Evolutionary conservation across 2,888 invertebrate genomes (phyloP).

Genomic region (Melipona beecheii): DNA sequence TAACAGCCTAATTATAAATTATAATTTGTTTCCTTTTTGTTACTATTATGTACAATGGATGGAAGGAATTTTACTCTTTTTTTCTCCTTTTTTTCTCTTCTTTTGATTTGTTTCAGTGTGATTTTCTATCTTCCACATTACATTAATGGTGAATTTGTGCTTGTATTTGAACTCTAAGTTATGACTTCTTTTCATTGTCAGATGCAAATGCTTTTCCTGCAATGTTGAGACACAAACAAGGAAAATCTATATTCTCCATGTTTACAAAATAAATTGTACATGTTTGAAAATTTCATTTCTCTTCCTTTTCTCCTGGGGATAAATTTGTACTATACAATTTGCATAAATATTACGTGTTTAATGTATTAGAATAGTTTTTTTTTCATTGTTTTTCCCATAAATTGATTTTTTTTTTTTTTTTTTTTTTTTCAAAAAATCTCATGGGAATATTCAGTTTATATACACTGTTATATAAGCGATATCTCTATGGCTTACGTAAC

Average conservation of each 20-base stretch:
- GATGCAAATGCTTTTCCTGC: background rate
- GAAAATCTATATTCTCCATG: background rate
- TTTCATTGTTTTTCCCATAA: no score
- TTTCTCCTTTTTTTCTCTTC: background rate
- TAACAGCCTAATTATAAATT: conserved; percentile 13
- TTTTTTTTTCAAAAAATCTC: background rate
- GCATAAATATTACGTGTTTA: conserved; percentile 13
- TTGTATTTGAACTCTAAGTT: background rate
- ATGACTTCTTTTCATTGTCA: background rate
- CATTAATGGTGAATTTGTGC: background rate
- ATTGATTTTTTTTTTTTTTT: background rate
- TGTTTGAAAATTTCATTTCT: background rate
- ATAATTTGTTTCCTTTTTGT: conserved; percentile 9
- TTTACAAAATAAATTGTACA: conserved; percentile 3
- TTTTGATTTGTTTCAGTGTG: conserved; percentile 4
- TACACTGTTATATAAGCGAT: no score
- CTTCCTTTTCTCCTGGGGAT: conserved; percentile 12
- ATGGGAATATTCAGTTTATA: background rate
- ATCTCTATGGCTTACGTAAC: no score
- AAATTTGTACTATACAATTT: conserved; percentile 19
- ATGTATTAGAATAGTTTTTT: background rate
- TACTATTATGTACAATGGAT: conserved; percentile 9
- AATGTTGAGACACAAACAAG: background rate
- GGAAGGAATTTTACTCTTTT: conserved; percentile 2
- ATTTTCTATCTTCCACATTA: conserved; percentile 1